These are phyloP conservation scores for Aplocera efformata DNA, from an alignment of 2,888 invertebrate species.

Conservation along the genomic window DNA sequence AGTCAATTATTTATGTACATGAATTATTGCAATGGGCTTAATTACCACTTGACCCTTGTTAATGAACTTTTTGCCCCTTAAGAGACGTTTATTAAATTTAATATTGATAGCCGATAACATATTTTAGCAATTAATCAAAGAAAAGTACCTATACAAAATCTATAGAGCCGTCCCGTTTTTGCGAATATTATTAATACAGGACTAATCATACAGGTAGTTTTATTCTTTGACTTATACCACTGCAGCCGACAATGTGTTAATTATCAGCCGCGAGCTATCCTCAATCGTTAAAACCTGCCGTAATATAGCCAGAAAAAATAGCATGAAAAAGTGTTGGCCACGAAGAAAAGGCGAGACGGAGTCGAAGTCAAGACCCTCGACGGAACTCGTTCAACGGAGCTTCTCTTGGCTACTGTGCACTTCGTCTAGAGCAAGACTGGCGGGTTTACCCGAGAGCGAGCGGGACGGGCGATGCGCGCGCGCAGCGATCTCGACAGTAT, in stretches of 20 bases:
- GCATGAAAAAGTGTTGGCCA: slow-evolving; percentile 61
- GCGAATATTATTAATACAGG: slow-evolving; percentile 5
- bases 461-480: slow-evolving; percentile 48
- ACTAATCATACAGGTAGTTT: slow-evolving; percentile 20
- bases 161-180: slow-evolving; percentile 1
- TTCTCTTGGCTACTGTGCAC: slow-evolving; percentile 71
- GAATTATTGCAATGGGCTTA: too few relatives aligned
- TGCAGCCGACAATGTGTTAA: slow-evolving; percentile 56
- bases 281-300: slow-evolving; percentile 60
- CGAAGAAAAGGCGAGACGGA: slow-evolving; percentile 65
- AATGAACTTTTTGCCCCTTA: too few relatives aligned
- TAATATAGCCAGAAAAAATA: slow-evolving; percentile 64
- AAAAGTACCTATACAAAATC: slow-evolving; percentile 1
- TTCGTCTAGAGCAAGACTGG: slow-evolving; percentile 36
- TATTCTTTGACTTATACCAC: slow-evolving; percentile 39
- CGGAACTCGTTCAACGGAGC: slow-evolving; percentile 71
- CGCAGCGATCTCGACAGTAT: slow-evolving; percentile 60
- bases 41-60: too few relatives aligned
- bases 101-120: too few relatives aligned
- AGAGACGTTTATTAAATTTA: too few relatives aligned
- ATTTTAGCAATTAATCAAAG: slow-evolving; percentile 7
- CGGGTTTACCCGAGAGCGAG: slow-evolving; percentile 23
- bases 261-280: slow-evolving; percentile 59
- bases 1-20: too few relatives aligned
- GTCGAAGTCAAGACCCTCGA: slow-evolving; percentile 65